phyloP scores from a whole-genome alignment of 2,113 vertebrate genomes.

The Balaeniceps rex region DNA sequence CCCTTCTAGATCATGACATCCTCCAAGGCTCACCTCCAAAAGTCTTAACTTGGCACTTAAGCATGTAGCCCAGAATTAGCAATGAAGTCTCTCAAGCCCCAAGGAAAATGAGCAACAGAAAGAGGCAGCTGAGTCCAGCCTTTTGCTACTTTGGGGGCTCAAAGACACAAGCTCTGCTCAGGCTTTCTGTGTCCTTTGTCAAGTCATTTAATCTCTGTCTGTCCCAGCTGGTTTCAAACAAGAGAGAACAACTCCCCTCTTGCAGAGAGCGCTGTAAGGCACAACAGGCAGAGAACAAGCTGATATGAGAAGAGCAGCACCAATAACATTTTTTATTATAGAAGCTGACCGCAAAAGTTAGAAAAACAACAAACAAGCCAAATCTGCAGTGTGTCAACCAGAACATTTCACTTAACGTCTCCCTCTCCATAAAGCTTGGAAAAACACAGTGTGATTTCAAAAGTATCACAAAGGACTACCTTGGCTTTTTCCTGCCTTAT shows the following conservation, averaged over 20 bases:
- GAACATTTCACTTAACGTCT: not conserved
- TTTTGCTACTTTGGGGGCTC: not conserved
- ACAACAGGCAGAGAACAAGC: not conserved
- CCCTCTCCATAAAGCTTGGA: not conserved
- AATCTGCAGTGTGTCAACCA: not conserved
- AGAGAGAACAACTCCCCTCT: not conserved
- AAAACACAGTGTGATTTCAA: not conserved
- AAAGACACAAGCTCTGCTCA: not conserved
- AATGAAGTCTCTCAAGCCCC: not conserved
- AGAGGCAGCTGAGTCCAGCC: not conserved
- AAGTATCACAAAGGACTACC: not conserved
- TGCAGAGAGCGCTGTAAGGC: not conserved
- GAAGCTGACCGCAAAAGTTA: not conserved
- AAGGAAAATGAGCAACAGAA: not conserved
- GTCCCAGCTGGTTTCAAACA: not conserved
- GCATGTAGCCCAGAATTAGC: not conserved
- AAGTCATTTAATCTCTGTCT: not conserved
- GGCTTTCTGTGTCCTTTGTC: not conserved
- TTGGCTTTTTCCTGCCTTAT: not conserved
- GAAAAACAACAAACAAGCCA: not conserved
- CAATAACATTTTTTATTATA: not conserved
- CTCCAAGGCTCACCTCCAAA: not conserved
- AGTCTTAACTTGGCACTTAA: not conserved
- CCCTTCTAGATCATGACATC: not conserved
- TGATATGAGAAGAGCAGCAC: not conserved